A percentile compares a stretch with the other conserved stretches of the same genome.
Conservation (phyloP, 2,888 invertebrate species). For the Drosophila paranaensis region DNA sequence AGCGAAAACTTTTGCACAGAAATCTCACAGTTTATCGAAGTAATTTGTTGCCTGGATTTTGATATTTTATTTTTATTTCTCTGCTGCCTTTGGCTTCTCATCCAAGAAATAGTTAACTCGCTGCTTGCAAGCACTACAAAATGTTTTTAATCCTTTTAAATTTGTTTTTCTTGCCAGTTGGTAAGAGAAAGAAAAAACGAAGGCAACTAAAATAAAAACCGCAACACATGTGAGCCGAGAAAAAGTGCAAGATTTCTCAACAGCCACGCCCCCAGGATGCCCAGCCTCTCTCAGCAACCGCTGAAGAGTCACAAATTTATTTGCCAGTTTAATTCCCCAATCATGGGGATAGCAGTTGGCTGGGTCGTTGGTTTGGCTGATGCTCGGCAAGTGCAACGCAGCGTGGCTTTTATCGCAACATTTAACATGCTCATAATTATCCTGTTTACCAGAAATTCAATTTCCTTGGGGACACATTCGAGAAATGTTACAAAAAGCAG, state of each 20-base stretch:
- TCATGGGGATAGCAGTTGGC: slow-evolving; percentile 57
- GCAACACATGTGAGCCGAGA: slow-evolving; percentile 51
- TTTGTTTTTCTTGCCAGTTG: slow-evolving; percentile 55
- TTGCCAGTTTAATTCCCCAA: slow-evolving; percentile 74
- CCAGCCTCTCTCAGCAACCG: neutral
- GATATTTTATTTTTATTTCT: neutral
- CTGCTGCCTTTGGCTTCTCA: neutral
- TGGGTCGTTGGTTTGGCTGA: slow-evolving; percentile 1
- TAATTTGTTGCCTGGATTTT: slow-evolving; percentile 30
- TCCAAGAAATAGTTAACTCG: slow-evolving; percentile 24
- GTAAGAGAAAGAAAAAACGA: neutral
- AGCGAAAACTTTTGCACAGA: neutral
- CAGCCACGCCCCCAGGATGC: neutral
- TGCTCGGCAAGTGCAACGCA: slow-evolving; percentile 61
- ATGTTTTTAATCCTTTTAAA: slow-evolving; percentile 74
- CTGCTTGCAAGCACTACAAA: slow-evolving; percentile 42
- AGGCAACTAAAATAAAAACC: slow-evolving; percentile 9
- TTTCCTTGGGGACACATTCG: slow-evolving; percentile 70
- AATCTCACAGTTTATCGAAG: slow-evolving; percentile 42
- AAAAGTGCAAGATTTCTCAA: slow-evolving; percentile 38
- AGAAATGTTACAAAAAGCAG: slow-evolving; percentile 37
- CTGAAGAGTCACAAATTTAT: slow-evolving; percentile 58
- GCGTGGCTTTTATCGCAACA: slow-evolving; percentile 82
- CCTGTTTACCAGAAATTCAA: slow-evolving; percentile 81
- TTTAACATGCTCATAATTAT: slow-evolving; percentile 82